A percentile compares a stretch with the other conserved stretches of the same genome.
These are phyloP conservation scores for Drosophila subpulchrella DNA, from an alignment of 1,140 invertebrate genomes.

Conservation along the genomic window DNA sequence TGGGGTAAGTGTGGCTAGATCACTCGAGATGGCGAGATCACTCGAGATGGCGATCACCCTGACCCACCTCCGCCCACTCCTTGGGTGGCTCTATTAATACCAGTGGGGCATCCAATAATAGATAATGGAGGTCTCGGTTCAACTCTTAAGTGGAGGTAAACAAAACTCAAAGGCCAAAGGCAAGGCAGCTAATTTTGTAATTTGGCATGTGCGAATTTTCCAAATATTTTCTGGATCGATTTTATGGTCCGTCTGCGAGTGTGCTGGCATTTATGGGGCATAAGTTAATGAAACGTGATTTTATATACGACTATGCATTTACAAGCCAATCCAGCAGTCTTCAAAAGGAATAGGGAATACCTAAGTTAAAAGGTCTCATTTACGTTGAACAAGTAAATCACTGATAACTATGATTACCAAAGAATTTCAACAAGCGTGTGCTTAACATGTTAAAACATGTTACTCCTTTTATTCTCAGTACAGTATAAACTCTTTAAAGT, in stretches of 20 bases:
- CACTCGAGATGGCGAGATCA: not conserved
- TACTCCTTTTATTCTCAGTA: not conserved
- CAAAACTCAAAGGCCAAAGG: slow-evolving; percentile 24
- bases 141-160: slow-evolving; percentile 43
- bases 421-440: too few species aligned
- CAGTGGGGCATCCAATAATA: slow-evolving; percentile 58
- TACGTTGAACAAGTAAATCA: too few species aligned
- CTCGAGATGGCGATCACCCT: not conserved
- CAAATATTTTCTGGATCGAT: slow-evolving; percentile 26
- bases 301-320: slow-evolving; percentile 3
- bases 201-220: slow-evolving; percentile 39
- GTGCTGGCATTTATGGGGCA: slow-evolving; percentile 30
- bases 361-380: too few species aligned
- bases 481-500: not conserved
- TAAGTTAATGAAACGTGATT: slow-evolving; percentile 41
- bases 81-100: slow-evolving; percentile 51
- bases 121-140: slow-evolving; percentile 25
- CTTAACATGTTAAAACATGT: too few species aligned
- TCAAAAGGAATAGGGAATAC: too few species aligned
- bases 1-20: slow-evolving; percentile 69
- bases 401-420: too few species aligned
- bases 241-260: slow-evolving; percentile 23
- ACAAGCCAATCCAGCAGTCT: not conserved
- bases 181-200: slow-evolving; percentile 8
- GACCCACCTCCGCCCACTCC: not conserved